Conservation (phyloP, 2,888 invertebrate genomes). For the Cyclophora punctaria region DNA sequence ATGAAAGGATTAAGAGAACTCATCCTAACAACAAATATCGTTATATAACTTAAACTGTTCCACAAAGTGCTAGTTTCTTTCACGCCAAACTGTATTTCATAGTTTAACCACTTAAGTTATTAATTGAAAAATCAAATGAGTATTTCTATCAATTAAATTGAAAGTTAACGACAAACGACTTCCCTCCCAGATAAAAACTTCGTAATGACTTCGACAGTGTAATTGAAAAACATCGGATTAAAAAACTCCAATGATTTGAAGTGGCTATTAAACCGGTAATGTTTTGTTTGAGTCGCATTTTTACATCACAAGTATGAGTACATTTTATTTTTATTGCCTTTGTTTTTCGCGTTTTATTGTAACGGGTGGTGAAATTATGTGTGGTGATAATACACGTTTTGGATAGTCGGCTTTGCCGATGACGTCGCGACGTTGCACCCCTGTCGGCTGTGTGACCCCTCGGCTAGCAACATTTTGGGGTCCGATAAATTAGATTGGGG, state of each 20-base stretch:
- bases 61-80: no score
- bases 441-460: conserved; percentile 6
- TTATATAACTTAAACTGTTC: no score
- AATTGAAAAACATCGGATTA: conserved; percentile 16
- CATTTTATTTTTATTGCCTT: conserved; percentile 1
- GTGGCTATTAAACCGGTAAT: conserved; percentile 6
- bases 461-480: conserved; percentile 10
- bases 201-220: conserved; percentile 13
- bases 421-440: conserved; percentile 3
- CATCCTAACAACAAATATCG: no score
- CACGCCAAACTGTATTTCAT: no score
- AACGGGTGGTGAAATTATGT: no score
- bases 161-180: conserved; percentile 29
- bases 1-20: no score
- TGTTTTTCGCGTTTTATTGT: no score
- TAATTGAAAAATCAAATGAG: not conserved
- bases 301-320: not conserved
- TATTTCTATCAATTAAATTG: conserved; percentile 21
- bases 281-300: conserved; percentile 9
- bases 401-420: no score
- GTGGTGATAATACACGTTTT: no score
- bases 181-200: conserved; percentile 15
- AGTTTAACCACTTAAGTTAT: no score
- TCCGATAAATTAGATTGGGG: conserved; percentile 9
- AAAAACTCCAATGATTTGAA: conserved; percentile 1